These are phyloP conservation scores for Brassicogethes aeneus DNA, from an alignment of 2,888 invertebrate species.

Conservation along the genomic window DNA sequence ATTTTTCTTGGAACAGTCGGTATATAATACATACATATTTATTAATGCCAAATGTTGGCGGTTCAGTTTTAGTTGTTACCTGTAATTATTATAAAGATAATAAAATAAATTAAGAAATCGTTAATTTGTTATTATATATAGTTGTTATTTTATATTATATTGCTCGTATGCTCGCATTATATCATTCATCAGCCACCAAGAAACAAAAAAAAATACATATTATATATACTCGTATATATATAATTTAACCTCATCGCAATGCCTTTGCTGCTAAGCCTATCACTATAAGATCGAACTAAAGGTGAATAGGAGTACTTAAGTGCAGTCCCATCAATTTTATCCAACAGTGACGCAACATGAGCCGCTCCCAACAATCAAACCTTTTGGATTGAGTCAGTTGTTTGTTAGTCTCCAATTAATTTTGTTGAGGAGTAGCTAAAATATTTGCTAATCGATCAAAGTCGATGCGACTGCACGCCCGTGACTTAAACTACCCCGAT, in stretches of 20 bases:
- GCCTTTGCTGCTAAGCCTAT: conserved; percentile 10
- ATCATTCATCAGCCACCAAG: conserved; percentile 4
- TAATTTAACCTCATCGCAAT: background rate
- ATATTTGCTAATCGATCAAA: no score
- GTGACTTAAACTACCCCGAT: background rate
- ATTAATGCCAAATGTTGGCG: conserved; percentile 32
- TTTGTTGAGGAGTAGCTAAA: no score
- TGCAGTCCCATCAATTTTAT: no score
- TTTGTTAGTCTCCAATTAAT: no score
- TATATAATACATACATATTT: background rate
- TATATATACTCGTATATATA: no score
- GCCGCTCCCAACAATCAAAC: no score
- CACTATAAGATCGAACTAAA: conserved; percentile 31
- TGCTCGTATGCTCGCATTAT: conserved; percentile 17
- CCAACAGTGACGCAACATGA: no score
- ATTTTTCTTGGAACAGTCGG: background rate
- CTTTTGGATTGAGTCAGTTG: no score
- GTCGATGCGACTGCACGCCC: no score
- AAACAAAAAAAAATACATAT: conserved; percentile 15
- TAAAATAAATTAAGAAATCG: conserved; percentile 33
- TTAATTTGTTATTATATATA: conserved; percentile 41
- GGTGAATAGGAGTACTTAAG: conserved; percentile 36
- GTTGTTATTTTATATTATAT: conserved; percentile 40
- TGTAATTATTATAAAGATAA: conserved; percentile 38
- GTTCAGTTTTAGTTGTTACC: conserved; percentile 41